These are phyloP conservation scores for Saccopteryx bilineata DNA, from an alignment of 2,113 vertebrate genomes.

Conservation along the genomic window DNA sequence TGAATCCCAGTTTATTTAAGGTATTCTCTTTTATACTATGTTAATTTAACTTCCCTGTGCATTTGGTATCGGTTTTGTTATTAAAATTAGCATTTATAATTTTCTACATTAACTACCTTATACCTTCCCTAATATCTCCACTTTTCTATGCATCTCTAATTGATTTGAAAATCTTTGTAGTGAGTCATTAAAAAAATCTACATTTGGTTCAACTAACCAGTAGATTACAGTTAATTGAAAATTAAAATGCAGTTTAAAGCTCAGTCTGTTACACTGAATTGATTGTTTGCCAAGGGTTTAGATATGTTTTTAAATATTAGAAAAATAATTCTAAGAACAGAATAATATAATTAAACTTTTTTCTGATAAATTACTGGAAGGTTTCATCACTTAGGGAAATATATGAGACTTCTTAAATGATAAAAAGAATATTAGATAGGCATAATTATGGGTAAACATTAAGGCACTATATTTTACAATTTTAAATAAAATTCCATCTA, in stretches of 20 bases:
- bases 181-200: slow-evolving; percentile 71
- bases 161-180: slow-evolving; percentile 69
- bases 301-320: slow-evolving; percentile 74
- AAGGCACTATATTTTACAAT: slow-evolving; percentile 75
- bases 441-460: slow-evolving; percentile 69
- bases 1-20: slow-evolving; percentile 86
- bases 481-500: slow-evolving; percentile 77
- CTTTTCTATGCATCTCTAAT: slow-evolving; percentile 72
- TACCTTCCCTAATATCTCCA: slow-evolving; percentile 63
- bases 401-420: slow-evolving; percentile 72
- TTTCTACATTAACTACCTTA: slow-evolving; percentile 77
- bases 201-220: slow-evolving; percentile 75
- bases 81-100: slow-evolving; percentile 81
- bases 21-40: slow-evolving; percentile 83
- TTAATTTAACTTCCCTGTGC: slow-evolving; percentile 84
- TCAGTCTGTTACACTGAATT: slow-evolving; percentile 81
- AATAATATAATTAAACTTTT: slow-evolving; percentile 74
- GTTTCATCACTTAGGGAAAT: slow-evolving; percentile 69
- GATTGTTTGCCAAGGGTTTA: slow-evolving; percentile 79
- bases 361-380: slow-evolving; percentile 74
- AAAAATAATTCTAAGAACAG: slow-evolving; percentile 71
- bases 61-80: slow-evolving; percentile 81
- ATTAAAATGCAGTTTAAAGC: slow-evolving; percentile 80
- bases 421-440: slow-evolving; percentile 71
- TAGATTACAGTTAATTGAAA: slow-evolving; percentile 76